Conservation (phyloP, 2,797 vertebrate genomes). For the Brotula barbata region DNA sequence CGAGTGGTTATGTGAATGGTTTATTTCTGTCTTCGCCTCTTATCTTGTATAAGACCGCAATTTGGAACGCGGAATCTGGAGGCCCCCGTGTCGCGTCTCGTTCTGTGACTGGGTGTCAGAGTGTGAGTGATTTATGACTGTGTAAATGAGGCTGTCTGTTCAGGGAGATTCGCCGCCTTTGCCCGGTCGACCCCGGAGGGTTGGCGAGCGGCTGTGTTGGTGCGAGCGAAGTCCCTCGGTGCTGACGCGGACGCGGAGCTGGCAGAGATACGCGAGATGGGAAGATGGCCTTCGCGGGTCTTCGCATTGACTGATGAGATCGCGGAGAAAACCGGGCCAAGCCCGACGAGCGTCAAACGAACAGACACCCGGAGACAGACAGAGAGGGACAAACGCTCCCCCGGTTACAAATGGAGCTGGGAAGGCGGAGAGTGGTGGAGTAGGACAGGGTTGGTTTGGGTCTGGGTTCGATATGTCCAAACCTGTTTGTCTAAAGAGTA, state of each 20-base stretch:
- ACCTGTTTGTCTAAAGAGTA: constrained; percentile 74
- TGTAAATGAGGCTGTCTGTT: constrained; percentile 75
- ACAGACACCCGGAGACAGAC: constrained; percentile 62
- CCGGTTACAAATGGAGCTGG: constrained; percentile 57
- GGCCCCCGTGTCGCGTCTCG: constrained; percentile 36
- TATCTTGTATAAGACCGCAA: constrained; percentile 41
- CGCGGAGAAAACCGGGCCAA: constrained; percentile 75
- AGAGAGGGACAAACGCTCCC: constrained; percentile 64
- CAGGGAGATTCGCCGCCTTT: constrained; percentile 62
- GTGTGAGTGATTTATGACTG: constrained; percentile 75
- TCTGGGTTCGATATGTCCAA: constrained; percentile 71
- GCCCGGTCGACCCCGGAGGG: constrained; percentile 60
- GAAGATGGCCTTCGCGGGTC: constrained; percentile 74
- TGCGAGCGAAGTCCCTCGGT: constrained; percentile 63
- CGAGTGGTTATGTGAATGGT: constrained; percentile 38
- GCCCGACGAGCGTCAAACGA: constrained; percentile 74
- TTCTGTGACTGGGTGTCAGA: constrained; percentile 62
- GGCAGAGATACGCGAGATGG: constrained; percentile 66
- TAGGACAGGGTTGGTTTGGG: constrained; percentile 60
- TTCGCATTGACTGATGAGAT: constrained; percentile 77
- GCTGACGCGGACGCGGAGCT: constrained; percentile 74
- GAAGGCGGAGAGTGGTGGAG: constrained; percentile 41
- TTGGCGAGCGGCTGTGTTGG: constrained; percentile 55
- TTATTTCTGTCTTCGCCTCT: constrained; percentile 29
- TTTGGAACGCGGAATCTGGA: constrained; percentile 36